These are phyloP conservation scores for Tyrannus savana DNA, from an alignment of 2,113 vertebrate species.

Conservation along the genomic window DNA sequence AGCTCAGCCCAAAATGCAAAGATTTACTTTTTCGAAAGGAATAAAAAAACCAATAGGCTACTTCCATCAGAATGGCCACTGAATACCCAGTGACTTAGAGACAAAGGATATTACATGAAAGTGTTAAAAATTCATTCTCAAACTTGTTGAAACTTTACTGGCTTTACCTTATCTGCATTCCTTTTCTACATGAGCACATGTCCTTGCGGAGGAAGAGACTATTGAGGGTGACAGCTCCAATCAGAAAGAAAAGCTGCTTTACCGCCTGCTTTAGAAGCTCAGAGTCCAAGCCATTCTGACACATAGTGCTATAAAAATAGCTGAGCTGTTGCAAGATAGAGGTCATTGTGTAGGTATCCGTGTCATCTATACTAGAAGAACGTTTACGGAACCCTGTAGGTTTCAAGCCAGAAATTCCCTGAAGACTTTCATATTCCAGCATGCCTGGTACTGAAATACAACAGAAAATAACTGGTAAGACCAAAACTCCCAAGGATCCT, in stretches of 20 bases:
- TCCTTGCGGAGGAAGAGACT: constrained; percentile 97
- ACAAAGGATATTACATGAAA: background rate
- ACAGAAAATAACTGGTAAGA: background rate
- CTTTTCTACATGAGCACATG: constrained; percentile 97
- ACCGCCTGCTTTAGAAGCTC: constrained; percentile 85
- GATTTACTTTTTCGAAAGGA: background rate
- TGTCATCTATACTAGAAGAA: constrained; percentile 87
- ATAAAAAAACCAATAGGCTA: background rate
- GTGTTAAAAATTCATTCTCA: background rate
- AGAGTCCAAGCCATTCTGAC: constrained; percentile 88
- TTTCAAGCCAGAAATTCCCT: constrained; percentile 96
- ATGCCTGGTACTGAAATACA: constrained; percentile 86
- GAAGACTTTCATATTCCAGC: constrained; percentile 95
- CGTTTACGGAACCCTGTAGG: constrained; percentile 94
- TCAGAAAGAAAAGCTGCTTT: constrained; percentile 91
- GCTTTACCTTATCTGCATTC: constrained; percentile 96
- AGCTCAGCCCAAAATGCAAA: background rate
- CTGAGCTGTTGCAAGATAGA: constrained; percentile 90
- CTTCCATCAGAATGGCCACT: background rate
- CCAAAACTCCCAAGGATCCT: background rate
- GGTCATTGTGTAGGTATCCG: constrained; percentile 85
- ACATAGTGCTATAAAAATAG: constrained; percentile 87
- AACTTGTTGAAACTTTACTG: background rate
- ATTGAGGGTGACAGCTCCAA: constrained; percentile 88
- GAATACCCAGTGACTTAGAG: background rate